Evolutionary conservation across 2,888 invertebrate species (phyloP), one percentile per base, ranked within the genome.

Genomic region (Crepidodera aurea): DNA sequence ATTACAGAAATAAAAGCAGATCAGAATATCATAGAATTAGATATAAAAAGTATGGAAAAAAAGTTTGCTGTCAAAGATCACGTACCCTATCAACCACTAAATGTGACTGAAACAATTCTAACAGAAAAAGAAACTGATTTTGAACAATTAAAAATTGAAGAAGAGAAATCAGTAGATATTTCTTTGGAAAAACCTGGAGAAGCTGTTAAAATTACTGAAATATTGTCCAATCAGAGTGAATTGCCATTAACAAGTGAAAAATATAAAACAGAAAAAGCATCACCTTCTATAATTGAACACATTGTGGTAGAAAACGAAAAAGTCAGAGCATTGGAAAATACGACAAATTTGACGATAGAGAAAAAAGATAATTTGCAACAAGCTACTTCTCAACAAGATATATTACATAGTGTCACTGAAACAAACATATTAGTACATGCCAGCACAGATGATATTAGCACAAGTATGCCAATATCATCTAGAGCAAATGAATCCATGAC

Each of bases 341-440:
- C 77, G 7, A 73, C 74, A 57, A 73, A 80, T 6, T 68, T 80
- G n/a, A 51, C 59, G 53, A 62, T 72, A 39, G 57, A 64, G 2
- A 44, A 61, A 57, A 64, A 42, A 15, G 57, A 57, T 18, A 29
- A 25, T 1, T 68, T 73, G 60, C 79, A 77, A 29, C 75, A 75
- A 60, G 80, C 81, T 56, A 66, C 69, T 10, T 71, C 77, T 1
- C 76, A 79, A 68, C 80, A 78, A 62, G 78, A 82, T 65, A 78
- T 81, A 7, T 80, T 80, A 67, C 80, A 82, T 62, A 76, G 80
- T 62, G 62, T 83, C 1, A 72, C 79, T 58, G 80, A 80, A 70
- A 75, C 76, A 1, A 68, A 70, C 34, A 53, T 72, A 6, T 48
- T 61, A 12, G 77, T 79, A 60, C 71, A 76, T 44, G 79, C 78